A percentile compares a stretch with the other conserved stretches of the same genome.
Evolutionary conservation across 2,888 invertebrate species (phyloP).

Genomic region (Druceiella hillmani): DNA sequence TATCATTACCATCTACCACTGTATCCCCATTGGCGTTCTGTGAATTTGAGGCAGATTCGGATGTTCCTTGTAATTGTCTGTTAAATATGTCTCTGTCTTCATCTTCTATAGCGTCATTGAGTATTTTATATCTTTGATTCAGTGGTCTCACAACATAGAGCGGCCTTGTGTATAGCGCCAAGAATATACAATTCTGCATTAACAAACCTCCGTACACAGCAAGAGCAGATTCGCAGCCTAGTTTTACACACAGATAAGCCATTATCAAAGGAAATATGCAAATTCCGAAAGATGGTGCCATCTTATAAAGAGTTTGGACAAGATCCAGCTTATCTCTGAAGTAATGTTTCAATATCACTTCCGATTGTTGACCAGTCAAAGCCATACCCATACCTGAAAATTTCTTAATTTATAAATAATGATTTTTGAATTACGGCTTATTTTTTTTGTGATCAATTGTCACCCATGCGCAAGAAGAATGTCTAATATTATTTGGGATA

Average conservation of each 20-base stretch:
- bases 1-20: constrained; percentile 18
- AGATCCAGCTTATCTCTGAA: constrained; percentile 51
- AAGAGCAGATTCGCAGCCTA: constrained; percentile 34
- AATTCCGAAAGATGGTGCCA: constrained; percentile 50
- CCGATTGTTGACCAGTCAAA: constrained; percentile 52
- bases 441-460: too few species aligned
- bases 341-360: constrained; percentile 53
- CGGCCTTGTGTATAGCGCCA: constrained; percentile 51
- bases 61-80: constrained; percentile 30
- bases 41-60: constrained; percentile 17
- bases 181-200: constrained; percentile 51
- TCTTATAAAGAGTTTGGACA: constrained; percentile 47
- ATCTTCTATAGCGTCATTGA: constrained; percentile 43
- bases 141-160: constrained; percentile 47
- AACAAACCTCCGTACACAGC: constrained; percentile 53
- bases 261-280: constrained; percentile 46
- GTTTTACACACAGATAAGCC: constrained; percentile 42
- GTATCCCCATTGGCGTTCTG: constrained; percentile 9
- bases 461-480: too few species aligned
- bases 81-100: constrained; percentile 56
- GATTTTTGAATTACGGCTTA: too few species aligned
- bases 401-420: neutral
- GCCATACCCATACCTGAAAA: constrained; percentile 53
- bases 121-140: constrained; percentile 43
- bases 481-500: too few species aligned